Evolutionary conservation across 1,140 invertebrate genomes (phyloP), one percentile per base, ranked within the genome.

Genomic region (Aphidius ervi): DNA sequence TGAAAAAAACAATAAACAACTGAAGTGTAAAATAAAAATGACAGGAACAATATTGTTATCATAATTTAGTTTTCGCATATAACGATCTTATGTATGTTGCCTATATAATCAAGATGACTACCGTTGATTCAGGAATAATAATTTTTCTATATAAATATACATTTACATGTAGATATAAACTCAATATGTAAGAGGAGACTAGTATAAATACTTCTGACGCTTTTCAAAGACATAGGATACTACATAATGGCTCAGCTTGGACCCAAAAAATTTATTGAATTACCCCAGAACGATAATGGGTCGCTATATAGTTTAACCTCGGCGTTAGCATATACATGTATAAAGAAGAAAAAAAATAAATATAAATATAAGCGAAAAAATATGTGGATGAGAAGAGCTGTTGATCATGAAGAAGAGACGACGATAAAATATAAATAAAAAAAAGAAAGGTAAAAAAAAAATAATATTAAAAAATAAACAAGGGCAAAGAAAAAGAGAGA

Each of bases 401-500:
- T 31, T 31, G 23, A 31, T 57, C 49, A 54, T 56, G 59, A 62
- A 16, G 31, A 47, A 40, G 31, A 43, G 23, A 31, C 23, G 23
- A 31, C 23, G 23, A 31, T 31, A 31, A 31, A 31, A 31, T 31
- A 31, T 31, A 31, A 31, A 31, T 31, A 31, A 31, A 31, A 31
- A 31, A 31, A 31, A 31, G 1, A 31, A 31, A 31, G 23, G 23
- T 31, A 31, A 31, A 31, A 31, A 31, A n/a, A 3, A 31, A 31
- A 31, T 31, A 63, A 70, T 61, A 52, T 53, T 41, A 63, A 67
- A 61, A 53, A 40, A n/a, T n/a, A n/a, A n/a, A 65, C 52, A 49
- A 66, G 61, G 60, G 65, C 60, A 48, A 64, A 58, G 49, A 56
- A 56, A 59, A 60, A 62, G 56, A 58, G 37, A 10, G 20, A 42